Base-by-base conservation (phyloP, 30 jellyfish, hydroid and myxozoan genomes). In the Aurelia coerulea region DNA sequence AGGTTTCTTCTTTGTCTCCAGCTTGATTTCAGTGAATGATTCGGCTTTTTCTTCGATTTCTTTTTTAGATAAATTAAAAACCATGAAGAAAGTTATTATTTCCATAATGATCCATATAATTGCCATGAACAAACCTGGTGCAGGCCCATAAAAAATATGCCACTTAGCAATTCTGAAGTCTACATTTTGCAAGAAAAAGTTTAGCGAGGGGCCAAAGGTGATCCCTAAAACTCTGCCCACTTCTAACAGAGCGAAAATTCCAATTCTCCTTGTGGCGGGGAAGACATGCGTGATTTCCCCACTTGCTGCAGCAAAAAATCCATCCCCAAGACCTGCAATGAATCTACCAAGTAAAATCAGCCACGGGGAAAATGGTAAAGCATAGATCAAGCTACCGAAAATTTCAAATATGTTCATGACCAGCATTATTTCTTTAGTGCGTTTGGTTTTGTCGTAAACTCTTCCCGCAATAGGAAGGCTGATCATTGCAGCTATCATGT, bases 261-360 rank as follows among this genome's bases (percentile, higher is more conserved):
- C 97, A 6, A 92, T 95, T 70, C 99, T 59, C 60, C 79, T 80
- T 11, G 86, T 17, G 49, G 91, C 95, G 8, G 99, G 99, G 90
- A 64, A 95, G 33, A 86, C 80, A 64, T 72, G 90, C 51, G 96
- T 88, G 71, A 95, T 84, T 75, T 95, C 99, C 34, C 98, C 91
- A 76, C 73, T 95, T 19, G 99, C 99, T 32, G 98, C 97, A 17
- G 99, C 97, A 80, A 51, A 95, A 90, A 95, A 95, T 5, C 99
- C 99, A 71, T 95, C 99, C 15, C 99, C 99, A 11, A 89, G 75
- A 17, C 99, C 99, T 10, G 99, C 97, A 3, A 95, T 58, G 54
- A 89, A 84, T 33, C 99, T 65, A 54, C 99, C 99, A 11, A 56
- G 65, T 2, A 95, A 73, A 58, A 83, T 52, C 74, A 95, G 52